Conservation (phyloP, 2,888 invertebrate species). For the Eristalis tenax region DNA sequence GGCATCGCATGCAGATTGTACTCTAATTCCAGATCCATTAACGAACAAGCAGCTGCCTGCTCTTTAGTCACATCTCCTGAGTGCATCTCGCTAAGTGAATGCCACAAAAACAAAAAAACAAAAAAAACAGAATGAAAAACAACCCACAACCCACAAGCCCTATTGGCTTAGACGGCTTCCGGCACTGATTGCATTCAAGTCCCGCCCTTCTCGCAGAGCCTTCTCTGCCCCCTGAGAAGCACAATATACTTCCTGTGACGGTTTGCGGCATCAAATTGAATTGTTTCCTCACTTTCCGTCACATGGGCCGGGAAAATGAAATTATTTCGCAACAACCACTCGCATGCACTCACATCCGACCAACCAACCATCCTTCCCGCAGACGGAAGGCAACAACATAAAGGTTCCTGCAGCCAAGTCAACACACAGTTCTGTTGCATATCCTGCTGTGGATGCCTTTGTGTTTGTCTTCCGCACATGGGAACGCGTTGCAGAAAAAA, state of each 20-base stretch:
- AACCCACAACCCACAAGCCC: neutral
- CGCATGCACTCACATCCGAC: slow-evolving; percentile 1
- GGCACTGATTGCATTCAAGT: neutral
- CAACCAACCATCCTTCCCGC: neutral
- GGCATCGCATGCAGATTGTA: too few species aligned
- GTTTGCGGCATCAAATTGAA: neutral
- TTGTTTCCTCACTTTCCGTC: neutral
- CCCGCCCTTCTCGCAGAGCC: neutral
- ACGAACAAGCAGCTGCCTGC: neutral
- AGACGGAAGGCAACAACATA: neutral
- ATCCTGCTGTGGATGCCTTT: neutral
- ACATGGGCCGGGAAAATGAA: neutral
- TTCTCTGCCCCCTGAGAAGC: neutral
- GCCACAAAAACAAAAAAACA: neutral
- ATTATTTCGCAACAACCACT: neutral
- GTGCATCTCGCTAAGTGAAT: neutral
- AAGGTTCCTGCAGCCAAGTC: neutral
- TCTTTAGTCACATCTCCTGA: neutral
- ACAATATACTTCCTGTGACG: neutral
- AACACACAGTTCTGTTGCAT: neutral
- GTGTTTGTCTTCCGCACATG: neutral
- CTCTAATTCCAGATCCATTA: neutral
- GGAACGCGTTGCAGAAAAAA: neutral
- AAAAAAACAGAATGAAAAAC: neutral
- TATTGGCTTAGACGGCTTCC: neutral